phyloP scores from a whole-genome alignment of 1,140 invertebrate genomes.

The Cyclina sinensis region DNA sequence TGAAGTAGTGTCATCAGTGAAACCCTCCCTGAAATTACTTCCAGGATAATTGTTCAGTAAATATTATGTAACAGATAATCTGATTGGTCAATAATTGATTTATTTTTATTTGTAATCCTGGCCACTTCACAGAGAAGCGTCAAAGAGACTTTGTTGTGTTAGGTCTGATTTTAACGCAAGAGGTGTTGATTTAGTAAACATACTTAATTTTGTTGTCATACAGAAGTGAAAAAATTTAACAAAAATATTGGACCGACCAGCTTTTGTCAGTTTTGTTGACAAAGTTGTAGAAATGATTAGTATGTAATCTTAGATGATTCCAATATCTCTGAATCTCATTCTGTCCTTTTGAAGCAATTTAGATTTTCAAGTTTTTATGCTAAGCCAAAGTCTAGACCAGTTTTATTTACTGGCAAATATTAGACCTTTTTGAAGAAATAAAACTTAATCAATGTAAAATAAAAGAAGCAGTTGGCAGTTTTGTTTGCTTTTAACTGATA shows the following conservation, averaged over 20 bases:
- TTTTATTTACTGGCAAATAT: background rate
- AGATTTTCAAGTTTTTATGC: slow-evolving; percentile 5
- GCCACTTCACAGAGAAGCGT: slow-evolving; percentile 23
- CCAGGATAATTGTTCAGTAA: background rate
- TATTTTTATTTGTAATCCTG: slow-evolving; percentile 22
- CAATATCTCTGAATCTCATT: background rate
- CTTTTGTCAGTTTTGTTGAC: slow-evolving; percentile 9
- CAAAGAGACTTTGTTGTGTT: slow-evolving; percentile 17
- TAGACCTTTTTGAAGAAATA: background rate
- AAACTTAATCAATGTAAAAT: slow-evolving; percentile 7
- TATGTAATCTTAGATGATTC: background rate
- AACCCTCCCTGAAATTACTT: background rate
- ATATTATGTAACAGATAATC: slow-evolving; percentile 58
- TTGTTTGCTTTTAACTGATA: slow-evolving; percentile 29
- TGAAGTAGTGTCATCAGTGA: background rate
- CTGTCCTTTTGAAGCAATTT: background rate
- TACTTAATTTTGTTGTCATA: slow-evolving; percentile 38
- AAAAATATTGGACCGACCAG: background rate
- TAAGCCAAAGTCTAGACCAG: background rate
- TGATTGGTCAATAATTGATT: slow-evolving; percentile 63
- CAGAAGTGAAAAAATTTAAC: slow-evolving; percentile 27
- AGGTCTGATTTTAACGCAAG: background rate
- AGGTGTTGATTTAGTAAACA: slow-evolving; percentile 21
- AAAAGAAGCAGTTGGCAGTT: slow-evolving; percentile 13
- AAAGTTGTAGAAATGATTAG: background rate